phyloP scores from a whole-genome alignment of 2,113 vertebrate species.

The Coreoperca whiteheadi region DNA sequence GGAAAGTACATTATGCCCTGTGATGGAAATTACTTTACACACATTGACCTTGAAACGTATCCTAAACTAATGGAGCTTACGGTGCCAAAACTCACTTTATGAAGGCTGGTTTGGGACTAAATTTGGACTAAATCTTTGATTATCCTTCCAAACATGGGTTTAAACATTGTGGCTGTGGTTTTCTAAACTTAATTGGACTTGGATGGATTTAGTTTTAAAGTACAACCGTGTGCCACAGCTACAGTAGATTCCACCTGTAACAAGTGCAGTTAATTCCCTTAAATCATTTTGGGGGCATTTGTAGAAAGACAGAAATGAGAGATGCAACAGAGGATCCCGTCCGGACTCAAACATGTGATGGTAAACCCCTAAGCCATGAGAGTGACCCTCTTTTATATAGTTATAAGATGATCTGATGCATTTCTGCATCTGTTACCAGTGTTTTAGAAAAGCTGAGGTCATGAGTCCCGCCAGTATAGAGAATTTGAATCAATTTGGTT shows the following conservation, averaged over 20 bases:
- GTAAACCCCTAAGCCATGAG: too few species aligned
- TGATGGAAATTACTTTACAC: background rate
- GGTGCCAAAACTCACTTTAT: background rate
- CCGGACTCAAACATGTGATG: background rate
- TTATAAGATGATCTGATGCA: background rate
- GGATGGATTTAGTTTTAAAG: background rate
- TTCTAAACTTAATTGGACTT: background rate
- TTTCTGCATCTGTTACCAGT: background rate
- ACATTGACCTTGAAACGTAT: background rate
- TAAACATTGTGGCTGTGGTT: background rate
- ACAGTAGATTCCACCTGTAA: background rate
- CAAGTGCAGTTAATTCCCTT: background rate
- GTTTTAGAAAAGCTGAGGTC: background rate
- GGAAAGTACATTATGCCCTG: background rate
- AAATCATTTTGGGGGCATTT: background rate
- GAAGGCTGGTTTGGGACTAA: background rate
- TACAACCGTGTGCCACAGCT: background rate
- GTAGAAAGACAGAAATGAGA: too few species aligned
- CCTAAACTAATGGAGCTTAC: background rate
- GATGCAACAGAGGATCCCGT: background rate
- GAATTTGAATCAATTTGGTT: background rate
- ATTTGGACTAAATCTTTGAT: background rate
- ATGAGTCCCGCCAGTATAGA: background rate
- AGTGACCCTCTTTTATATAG: background rate
- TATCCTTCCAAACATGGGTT: background rate